Percentiles rank a stretch among this genome's conserved stretches.
Conservation (phyloP, 2,888 invertebrate genomes). For the Agrochola circellaris region DNA sequence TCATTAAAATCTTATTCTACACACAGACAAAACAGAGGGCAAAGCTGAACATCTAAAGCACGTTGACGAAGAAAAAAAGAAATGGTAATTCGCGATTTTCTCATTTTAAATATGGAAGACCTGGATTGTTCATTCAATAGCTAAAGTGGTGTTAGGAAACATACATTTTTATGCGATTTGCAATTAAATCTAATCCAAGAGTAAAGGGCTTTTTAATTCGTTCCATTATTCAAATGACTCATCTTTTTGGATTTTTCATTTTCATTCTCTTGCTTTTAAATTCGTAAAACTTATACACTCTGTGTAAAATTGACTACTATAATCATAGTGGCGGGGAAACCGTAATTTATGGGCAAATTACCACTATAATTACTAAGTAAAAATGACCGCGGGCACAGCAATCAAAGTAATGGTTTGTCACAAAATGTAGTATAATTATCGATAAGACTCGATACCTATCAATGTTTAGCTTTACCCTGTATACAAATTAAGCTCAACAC, state of each 20-base stretch:
- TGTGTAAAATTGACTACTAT: conserved; percentile 12
- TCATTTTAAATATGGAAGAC: conserved; percentile 21
- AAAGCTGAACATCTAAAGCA: conserved; percentile 62
- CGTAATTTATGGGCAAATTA: conserved; percentile 21
- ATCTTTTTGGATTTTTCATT: neutral
- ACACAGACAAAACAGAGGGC: conserved; percentile 57
- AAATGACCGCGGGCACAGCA: conserved; percentile 38
- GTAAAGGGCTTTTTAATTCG: neutral
- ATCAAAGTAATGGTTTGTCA: conserved; percentile 25
- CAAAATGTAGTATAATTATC: conserved; percentile 32
- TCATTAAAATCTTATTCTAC: conserved; percentile 64
- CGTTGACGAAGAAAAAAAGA: neutral
- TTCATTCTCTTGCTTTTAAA: neutral
- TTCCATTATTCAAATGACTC: neutral
- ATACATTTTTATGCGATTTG: neutral
- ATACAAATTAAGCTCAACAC: conserved; percentile 70
- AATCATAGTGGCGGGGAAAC: neutral
- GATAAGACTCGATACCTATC: conserved; percentile 36
- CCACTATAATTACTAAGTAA: conserved; percentile 42
- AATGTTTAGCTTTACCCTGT: conserved; percentile 65
- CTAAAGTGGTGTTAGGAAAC: neutral
- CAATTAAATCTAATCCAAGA: neutral
- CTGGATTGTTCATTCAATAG: conserved; percentile 9
- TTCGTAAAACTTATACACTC: conserved; percentile 2
- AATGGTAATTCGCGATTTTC: neutral